Evolutionary conservation across 2,113 vertebrate species (phyloP).

Genomic region (Macheiramphus alcinus): DNA sequence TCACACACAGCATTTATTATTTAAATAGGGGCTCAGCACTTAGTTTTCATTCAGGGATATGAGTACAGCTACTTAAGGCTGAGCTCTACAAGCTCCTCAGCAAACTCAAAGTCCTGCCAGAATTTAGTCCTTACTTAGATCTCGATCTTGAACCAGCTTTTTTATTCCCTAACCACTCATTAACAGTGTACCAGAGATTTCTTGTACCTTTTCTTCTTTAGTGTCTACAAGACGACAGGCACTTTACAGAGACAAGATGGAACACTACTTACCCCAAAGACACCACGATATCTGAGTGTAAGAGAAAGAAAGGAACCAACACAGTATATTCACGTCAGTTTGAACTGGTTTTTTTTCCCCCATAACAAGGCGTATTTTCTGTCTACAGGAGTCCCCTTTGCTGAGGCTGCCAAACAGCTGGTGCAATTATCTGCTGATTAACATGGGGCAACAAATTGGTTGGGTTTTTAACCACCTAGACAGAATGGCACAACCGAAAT

Average conservation of each 20-base stretch:
- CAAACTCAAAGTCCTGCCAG: background rate
- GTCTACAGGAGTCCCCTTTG: background rate
- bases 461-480: background rate
- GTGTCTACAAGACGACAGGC: background rate
- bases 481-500: background rate
- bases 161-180: background rate
- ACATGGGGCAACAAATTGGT: rapidly evolving
- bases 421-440: background rate
- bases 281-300: rapidly evolving
- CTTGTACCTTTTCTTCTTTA: background rate
- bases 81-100: background rate
- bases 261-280: background rate
- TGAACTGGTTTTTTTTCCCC: rapidly evolving
- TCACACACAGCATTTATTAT: background rate
- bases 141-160: background rate
- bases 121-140: background rate
- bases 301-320: background rate
- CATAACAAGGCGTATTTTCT: background rate
- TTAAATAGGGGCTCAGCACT: background rate
- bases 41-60: rapidly evolving
- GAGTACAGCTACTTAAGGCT: background rate
- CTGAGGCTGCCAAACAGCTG: background rate
- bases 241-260: background rate
- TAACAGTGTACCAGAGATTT: rapidly evolving
- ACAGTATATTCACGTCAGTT: background rate